These are phyloP conservation scores for Melanotaenia trifasciata DNA, from an alignment of 2,797 vertebrate genomes.

Conservation along the genomic window DNA sequence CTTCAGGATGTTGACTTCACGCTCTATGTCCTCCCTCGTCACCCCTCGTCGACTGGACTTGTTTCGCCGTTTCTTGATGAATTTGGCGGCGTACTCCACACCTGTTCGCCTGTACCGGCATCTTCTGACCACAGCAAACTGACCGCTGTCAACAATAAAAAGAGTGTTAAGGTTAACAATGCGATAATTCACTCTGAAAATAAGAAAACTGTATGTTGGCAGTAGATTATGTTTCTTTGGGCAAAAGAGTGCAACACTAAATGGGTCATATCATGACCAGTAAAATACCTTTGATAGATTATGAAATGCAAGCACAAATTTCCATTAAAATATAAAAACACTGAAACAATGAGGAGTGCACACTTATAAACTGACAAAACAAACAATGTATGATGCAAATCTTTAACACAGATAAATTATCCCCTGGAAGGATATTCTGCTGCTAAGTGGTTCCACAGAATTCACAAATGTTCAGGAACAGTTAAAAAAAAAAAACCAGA, in stretches of 20 bases:
- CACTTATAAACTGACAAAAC: not conserved
- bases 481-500: slow-evolving; percentile 9
- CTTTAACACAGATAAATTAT: not conserved
- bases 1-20: slow-evolving; percentile 95
- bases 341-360: not conserved
- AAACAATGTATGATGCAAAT: not conserved
- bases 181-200: too few species aligned
- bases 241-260: not conserved
- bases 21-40: slow-evolving; percentile 93
- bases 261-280: not conserved
- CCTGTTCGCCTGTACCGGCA: slow-evolving; percentile 89
- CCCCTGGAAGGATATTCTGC: not conserved
- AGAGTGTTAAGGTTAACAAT: not conserved
- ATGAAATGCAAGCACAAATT: not conserved
- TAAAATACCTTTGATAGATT: not conserved
- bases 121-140: slow-evolving; percentile 95
- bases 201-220: too few species aligned
- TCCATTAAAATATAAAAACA: not conserved
- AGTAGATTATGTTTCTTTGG: too few species aligned
- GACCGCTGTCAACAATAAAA: slow-evolving; percentile 82
- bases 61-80: slow-evolving; percentile 96
- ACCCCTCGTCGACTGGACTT: slow-evolving; percentile 95
- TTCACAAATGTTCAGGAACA: not conserved
- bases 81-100: slow-evolving; percentile 92
- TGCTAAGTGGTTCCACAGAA: not conserved